Conservation (phyloP, 2,888 invertebrate species). For the Neria commutata region DNA sequence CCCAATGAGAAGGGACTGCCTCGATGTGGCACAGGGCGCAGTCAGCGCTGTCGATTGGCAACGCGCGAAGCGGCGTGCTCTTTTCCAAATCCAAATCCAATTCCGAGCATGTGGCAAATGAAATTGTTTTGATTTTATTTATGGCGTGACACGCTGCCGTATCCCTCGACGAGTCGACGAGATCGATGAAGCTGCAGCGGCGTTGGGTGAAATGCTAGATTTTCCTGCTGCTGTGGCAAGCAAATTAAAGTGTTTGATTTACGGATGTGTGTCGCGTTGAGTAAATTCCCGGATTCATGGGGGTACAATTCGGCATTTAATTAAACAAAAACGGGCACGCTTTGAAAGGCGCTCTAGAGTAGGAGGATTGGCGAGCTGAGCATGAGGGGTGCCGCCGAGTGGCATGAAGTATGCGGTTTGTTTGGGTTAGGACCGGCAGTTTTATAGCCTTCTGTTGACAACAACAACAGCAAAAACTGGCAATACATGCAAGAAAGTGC, state of each 20-base stretch:
- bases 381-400: too few species aligned
- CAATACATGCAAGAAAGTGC: too few species aligned
- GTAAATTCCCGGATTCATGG: background rate
- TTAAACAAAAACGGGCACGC: too few species aligned
- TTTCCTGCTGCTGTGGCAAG: background rate
- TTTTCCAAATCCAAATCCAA: too few species aligned
- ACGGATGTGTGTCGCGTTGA: background rate
- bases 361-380: too few species aligned
- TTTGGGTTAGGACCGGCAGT: background rate
- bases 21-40: background rate
- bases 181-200: background rate
- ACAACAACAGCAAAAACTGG: too few species aligned
- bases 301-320: background rate
- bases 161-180: background rate
- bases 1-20: background rate
- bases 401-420: background rate
- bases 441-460: background rate
- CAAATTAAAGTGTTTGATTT: slow-evolving; percentile 1
- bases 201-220: background rate
- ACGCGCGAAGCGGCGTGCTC: too few species aligned
- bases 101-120: too few species aligned
- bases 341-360: too few species aligned
- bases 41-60: background rate
- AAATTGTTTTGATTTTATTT: background rate
- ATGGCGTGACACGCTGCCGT: background rate